phyloP scores from a whole-genome alignment of 2,888 invertebrate species.

The Gari tellinella region DNA sequence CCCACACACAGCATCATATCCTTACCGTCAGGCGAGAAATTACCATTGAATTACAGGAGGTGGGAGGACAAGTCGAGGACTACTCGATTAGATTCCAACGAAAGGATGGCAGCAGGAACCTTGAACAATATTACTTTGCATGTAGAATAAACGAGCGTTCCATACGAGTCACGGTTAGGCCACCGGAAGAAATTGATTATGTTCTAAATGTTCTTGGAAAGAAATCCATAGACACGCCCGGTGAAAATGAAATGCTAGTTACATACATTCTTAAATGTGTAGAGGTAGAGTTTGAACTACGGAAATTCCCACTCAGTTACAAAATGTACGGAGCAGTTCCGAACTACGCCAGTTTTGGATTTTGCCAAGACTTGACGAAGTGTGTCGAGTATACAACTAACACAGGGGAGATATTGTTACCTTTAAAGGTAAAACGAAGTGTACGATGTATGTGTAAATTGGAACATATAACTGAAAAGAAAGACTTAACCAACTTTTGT shows the following conservation, averaged over 20 bases:
- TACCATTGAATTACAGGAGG: slow-evolving; percentile 47
- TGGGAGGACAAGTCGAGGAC: slow-evolving; percentile 43
- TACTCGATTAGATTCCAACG: slow-evolving; percentile 50
- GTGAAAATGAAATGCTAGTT: slow-evolving; percentile 51
- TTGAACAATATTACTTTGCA: slow-evolving; percentile 43
- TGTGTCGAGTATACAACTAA: slow-evolving; percentile 39
- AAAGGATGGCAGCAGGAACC: slow-evolving; percentile 47
- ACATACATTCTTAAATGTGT: slow-evolving; percentile 59
- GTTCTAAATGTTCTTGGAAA: slow-evolving; percentile 56
- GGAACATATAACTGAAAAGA: slow-evolving; percentile 51
- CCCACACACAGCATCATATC: slow-evolving; percentile 60
- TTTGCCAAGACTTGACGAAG: slow-evolving; percentile 50
- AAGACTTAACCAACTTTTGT: slow-evolving; percentile 51
- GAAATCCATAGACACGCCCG: slow-evolving; percentile 43
- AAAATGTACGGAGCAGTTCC: slow-evolving; percentile 59
- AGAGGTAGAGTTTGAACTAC: slow-evolving; percentile 20
- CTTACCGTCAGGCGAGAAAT: slow-evolving; percentile 47
- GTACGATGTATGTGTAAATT: slow-evolving; percentile 57
- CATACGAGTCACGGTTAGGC: slow-evolving; percentile 47
- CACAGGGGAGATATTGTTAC: slow-evolving; percentile 55
- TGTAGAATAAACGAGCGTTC: slow-evolving; percentile 43
- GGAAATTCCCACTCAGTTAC: slow-evolving; percentile 55
- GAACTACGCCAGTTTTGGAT: slow-evolving; percentile 55
- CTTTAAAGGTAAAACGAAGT: slow-evolving; percentile 49
- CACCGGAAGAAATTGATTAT: slow-evolving; percentile 58